phyloP scores from a whole-genome alignment of 2,113 vertebrate species.

The Hystrix cristata region DNA sequence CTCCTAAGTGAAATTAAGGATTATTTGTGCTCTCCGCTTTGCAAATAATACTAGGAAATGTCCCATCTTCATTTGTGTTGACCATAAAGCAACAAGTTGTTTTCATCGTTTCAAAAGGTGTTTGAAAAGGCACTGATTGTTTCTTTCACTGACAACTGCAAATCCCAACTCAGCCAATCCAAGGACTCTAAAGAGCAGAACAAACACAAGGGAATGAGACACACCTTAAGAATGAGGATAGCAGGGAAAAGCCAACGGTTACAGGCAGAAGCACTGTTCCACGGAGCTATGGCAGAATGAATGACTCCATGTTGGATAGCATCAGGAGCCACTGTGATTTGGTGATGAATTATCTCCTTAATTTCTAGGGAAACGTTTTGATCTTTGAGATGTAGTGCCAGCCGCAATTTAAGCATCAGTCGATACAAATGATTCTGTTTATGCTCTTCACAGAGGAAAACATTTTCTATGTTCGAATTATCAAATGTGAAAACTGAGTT shows the following conservation, averaged over 20 bases:
- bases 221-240: background rate
- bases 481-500: slow-evolving; percentile 66
- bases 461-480: slow-evolving; percentile 59
- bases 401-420: slow-evolving; percentile 17
- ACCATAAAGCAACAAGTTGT: background rate
- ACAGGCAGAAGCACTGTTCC: background rate
- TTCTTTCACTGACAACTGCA: background rate
- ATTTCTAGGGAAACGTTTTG: slow-evolving; percentile 37
- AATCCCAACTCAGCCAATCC: background rate
- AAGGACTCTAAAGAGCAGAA: background rate
- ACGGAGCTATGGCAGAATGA: background rate
- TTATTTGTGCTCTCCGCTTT: background rate
- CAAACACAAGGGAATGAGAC: background rate
- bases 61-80: background rate
- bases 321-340: background rate
- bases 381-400: slow-evolving; percentile 45
- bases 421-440: slow-evolving; percentile 59
- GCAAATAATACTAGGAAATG: background rate
- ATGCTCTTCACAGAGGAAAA: slow-evolving; percentile 50
- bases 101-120: background rate
- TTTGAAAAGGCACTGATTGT: background rate
- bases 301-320: background rate
- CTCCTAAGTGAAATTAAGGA: background rate
- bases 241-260: background rate
- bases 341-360: background rate